Percentiles rank a stretch among this genome's conserved stretches.
These are phyloP conservation scores for Dryoscopus gambensis DNA, from an alignment of 2,113 vertebrate species.

Conservation along the genomic window DNA sequence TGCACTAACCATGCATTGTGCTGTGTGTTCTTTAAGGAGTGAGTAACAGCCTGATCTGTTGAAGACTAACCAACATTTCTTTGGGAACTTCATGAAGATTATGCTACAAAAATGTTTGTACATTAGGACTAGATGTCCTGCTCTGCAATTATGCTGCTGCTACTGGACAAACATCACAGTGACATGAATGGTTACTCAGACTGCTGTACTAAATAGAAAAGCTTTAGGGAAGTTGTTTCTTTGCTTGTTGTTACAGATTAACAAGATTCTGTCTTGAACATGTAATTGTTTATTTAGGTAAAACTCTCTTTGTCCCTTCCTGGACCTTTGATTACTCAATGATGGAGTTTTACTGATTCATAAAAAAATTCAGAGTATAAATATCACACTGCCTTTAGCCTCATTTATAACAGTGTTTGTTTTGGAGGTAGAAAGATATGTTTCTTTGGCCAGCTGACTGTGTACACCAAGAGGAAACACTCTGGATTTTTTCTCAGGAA, in stretches of 20 bases:
- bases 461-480: neutral
- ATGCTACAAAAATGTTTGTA: neutral
- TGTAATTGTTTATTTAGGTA: neutral
- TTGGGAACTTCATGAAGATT: neutral
- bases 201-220: neutral
- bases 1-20: neutral
- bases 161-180: neutral
- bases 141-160: neutral
- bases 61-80: neutral
- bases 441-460: neutral
- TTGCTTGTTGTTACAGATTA: neutral
- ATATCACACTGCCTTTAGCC: neutral
- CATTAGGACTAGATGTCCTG: neutral
- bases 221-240: neutral
- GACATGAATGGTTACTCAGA: constrained; percentile 9
- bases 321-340: neutral
- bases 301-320: neutral
- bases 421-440: neutral
- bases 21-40: neutral
- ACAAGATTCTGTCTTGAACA: neutral
- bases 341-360: neutral
- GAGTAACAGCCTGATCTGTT: neutral
- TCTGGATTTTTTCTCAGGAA: neutral
- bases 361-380: neutral
- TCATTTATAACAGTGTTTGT: neutral